phyloP scores from a whole-genome alignment of 2,113 vertebrate species.

The Chamaetylas fuelleborni region DNA sequence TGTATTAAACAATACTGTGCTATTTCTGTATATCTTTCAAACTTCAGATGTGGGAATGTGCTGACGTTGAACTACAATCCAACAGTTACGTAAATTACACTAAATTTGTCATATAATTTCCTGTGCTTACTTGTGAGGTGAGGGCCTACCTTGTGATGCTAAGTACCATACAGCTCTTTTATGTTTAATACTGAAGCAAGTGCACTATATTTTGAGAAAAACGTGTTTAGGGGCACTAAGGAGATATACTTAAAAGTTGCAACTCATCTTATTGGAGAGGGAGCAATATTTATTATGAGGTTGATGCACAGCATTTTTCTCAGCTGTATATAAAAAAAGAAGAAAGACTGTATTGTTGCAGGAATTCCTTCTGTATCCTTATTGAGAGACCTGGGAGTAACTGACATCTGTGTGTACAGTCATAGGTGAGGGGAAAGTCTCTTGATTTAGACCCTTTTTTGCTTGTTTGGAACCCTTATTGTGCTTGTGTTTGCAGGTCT shows the following conservation, averaged over 20 bases:
- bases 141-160: not conserved
- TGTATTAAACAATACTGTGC: not conserved
- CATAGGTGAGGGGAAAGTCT: not conserved
- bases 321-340: not conserved
- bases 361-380: not conserved
- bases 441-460: not conserved
- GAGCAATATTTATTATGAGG: not conserved
- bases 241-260: not conserved
- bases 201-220: not conserved
- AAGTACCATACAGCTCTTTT: not conserved
- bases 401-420: fast-evolving
- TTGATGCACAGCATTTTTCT: not conserved
- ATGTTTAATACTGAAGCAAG: not conserved
- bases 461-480: not conserved
- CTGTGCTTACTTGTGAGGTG: not conserved
- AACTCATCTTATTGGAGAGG: no score
- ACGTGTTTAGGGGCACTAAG: not conserved
- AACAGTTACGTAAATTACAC: not conserved
- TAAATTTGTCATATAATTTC: not conserved
- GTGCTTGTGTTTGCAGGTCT: not conserved
- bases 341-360: not conserved
- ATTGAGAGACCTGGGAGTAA: not conserved
- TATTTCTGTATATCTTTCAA: not conserved
- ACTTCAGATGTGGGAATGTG: not conserved
- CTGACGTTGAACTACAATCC: not conserved